Conservation (phyloP, 2,113 vertebrate species). For the Coracopsis vasa region DNA sequence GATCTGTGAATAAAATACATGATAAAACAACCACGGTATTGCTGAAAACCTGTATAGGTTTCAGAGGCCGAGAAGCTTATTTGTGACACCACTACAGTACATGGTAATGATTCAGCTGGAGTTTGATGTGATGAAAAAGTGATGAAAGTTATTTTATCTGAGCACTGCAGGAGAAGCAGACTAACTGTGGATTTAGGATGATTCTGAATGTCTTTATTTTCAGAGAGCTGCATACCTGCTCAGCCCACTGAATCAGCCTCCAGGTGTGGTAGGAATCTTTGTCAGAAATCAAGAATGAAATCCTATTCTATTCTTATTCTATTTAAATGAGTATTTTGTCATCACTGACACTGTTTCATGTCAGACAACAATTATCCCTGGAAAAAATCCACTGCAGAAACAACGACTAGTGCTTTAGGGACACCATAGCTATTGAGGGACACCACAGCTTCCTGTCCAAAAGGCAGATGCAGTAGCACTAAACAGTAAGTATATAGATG, state of each 20-base stretch:
- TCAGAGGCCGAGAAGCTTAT: neutral
- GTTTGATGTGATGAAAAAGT: conserved; percentile 28
- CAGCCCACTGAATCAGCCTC: neutral
- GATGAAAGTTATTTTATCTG: conserved; percentile 30
- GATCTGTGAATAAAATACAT: neutral
- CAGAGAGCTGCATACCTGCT: neutral
- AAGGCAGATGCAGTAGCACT: neutral
- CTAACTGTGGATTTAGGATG: neutral
- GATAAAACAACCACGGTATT: neutral
- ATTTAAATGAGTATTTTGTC: neutral
- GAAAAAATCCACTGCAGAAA: neutral
- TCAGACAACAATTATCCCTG: neutral
- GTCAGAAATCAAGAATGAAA: neutral
- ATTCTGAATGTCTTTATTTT: neutral
- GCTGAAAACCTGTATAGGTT: neutral
- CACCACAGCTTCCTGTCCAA: neutral
- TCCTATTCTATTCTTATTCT: neutral
- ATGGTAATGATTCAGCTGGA: neutral
- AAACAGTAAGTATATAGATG: neutral
- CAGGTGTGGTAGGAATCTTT: neutral
- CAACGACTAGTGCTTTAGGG: conserved; percentile 17
- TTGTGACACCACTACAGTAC: neutral
- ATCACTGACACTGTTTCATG: neutral
- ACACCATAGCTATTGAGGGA: neutral
- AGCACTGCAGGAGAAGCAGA: neutral